Conservation (phyloP, 2,113 vertebrate genomes). For the Paramormyrops kingsleyae region DNA sequence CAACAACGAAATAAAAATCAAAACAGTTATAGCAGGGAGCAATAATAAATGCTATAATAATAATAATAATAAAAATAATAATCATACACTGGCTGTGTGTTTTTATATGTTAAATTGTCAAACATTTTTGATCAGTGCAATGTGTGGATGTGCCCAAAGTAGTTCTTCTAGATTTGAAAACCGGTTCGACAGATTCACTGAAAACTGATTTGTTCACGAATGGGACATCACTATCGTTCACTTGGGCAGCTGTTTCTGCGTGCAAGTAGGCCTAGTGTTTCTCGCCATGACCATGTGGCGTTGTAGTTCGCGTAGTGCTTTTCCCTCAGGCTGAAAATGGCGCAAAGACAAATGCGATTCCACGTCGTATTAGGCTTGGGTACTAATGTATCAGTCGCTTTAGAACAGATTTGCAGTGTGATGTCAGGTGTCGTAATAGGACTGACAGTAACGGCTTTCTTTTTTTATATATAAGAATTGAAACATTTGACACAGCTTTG, state of each 20-base stretch:
- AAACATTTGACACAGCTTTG: not conserved
- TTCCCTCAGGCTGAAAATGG: not conserved
- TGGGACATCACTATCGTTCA: not conserved
- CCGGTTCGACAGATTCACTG: not conserved
- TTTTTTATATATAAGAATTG: not conserved
- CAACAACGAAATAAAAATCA: not conserved
- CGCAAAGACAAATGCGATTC: not conserved
- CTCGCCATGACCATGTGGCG: not conserved
- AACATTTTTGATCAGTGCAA: not conserved
- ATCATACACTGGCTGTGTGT: not conserved
- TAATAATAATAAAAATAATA: not conserved
- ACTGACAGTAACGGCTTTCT: not conserved
- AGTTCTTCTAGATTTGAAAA: not conserved
- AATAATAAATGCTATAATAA: not conserved
- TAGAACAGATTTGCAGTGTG: not conserved
- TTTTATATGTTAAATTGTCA: not conserved
- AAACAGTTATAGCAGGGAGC: not conserved
- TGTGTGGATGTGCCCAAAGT: not conserved
- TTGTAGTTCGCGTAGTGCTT: not conserved
- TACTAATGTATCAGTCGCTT: not conserved
- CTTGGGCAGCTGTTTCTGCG: not conserved
- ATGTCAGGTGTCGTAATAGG: not conserved
- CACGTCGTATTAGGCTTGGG: not conserved
- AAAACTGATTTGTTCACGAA: not conserved
- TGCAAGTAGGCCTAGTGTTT: not conserved